A percentile compares a stretch with the other conserved stretches of the same genome.
phyloP scores from a whole-genome alignment of 2,888 invertebrate genomes.

The Leptinotarsa peninsularis region DNA sequence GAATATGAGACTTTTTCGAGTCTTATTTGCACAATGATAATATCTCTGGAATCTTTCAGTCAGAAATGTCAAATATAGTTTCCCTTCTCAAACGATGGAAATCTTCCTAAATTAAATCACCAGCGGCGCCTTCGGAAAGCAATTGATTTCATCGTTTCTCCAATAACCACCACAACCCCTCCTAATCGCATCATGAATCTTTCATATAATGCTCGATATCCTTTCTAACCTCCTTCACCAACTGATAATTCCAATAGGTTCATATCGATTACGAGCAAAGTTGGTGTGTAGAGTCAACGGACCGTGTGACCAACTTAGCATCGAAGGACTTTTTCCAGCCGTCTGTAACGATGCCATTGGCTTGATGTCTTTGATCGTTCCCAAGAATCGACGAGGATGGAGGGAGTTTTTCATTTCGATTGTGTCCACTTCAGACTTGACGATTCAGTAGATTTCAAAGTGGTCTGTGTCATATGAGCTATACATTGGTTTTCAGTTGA shows the following conservation, averaged over 20 bases:
- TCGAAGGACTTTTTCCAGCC: constrained; percentile 4
- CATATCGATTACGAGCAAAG: constrained; percentile 14
- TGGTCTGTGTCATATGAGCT: background rate
- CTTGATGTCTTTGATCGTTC: background rate
- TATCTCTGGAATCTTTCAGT: background rate
- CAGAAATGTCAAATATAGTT: background rate
- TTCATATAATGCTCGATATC: constrained; percentile 10
- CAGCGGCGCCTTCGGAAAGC: background rate
- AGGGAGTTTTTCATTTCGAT: background rate
- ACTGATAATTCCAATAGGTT: constrained; percentile 5
- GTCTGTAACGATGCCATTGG: background rate
- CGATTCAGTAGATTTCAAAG: background rate
- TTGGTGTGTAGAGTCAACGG: constrained; percentile 10
- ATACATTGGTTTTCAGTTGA: no score
- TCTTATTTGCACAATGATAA: no score
- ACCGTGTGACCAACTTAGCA: background rate
- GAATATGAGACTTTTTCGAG: no score
- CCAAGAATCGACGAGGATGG: background rate
- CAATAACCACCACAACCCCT: background rate
- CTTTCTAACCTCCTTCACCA: constrained; percentile 1
- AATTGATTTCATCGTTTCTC: background rate
- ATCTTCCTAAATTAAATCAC: background rate
- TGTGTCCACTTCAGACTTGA: background rate
- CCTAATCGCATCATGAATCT: constrained; percentile 14
- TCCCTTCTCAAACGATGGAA: background rate